Evolutionary conservation across 2,797 vertebrate species (phyloP).

Genomic region (Mormyrops boulengeri): DNA sequence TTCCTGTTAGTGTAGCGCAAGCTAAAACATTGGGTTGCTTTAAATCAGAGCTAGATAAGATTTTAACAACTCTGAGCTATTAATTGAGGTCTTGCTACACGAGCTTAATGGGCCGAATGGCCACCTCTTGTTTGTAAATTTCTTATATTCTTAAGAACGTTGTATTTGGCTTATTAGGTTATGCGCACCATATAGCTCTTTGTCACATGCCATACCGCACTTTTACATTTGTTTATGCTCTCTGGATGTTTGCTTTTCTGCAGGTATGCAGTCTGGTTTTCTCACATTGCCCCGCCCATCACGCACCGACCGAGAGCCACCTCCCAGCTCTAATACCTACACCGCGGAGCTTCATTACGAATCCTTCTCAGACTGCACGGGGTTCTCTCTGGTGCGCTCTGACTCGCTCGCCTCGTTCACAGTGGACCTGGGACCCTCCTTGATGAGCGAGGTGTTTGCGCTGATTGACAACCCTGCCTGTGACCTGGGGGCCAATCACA

Average conservation of each 20-base stretch:
- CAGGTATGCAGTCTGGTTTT: conserved; percentile 85
- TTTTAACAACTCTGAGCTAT: neutral
- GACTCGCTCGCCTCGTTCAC: conserved; percentile 86
- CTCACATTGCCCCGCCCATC: conserved; percentile 84
- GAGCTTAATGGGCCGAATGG: neutral
- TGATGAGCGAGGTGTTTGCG: conserved; percentile 88
- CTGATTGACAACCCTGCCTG: conserved; percentile 71
- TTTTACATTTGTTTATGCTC: neutral
- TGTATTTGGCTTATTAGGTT: neutral
- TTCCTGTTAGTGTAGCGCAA: neutral
- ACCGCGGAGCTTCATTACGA: conserved; percentile 53
- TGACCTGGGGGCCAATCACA: conserved; percentile 33
- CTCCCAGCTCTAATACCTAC: conserved; percentile 49
- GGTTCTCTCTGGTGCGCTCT: conserved; percentile 61
- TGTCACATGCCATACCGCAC: neutral
- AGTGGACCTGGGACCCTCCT: conserved; percentile 90
- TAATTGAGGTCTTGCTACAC: neutral
- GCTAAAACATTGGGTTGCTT: neutral
- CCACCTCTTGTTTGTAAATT: neutral
- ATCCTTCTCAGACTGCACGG: conserved; percentile 51
- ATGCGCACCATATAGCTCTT: neutral
- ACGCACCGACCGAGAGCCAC: conserved; percentile 68
- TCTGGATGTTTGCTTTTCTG: neutral
- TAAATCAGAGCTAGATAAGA: neutral
- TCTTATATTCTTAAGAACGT: neutral